A percentile compares a stretch with the other conserved stretches of the same genome.
Evolutionary conservation across 2,113 vertebrate genomes (phyloP).

Genomic region (Lophius piscatorius): DNA sequence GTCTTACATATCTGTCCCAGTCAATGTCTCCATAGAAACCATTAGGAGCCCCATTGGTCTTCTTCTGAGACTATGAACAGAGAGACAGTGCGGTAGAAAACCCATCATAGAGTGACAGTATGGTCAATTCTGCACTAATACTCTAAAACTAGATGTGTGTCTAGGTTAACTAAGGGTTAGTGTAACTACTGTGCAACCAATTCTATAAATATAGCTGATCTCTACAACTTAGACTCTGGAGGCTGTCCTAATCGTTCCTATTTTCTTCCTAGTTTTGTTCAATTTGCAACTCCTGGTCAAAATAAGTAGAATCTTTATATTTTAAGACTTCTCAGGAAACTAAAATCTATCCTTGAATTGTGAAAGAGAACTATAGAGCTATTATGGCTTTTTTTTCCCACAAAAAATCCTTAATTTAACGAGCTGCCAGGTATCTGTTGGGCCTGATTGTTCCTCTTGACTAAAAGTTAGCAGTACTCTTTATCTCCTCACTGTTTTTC

Average conservation of each 20-base stretch:
- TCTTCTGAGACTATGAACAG: slow-evolving; percentile 83
- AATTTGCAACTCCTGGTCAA: background rate
- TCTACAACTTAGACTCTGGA: background rate
- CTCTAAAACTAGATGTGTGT: background rate
- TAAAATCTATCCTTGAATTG: background rate
- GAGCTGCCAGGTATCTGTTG: no score
- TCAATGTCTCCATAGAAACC: slow-evolving; percentile 97
- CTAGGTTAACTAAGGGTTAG: background rate
- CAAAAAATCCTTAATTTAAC: no score
- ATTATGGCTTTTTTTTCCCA: no score
- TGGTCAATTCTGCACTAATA: slow-evolving; percentile 1
- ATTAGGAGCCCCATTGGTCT: slow-evolving; percentile 92
- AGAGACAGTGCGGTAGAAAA: slow-evolving; percentile 25
- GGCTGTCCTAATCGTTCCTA: fast-evolving
- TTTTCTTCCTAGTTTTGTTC: background rate
- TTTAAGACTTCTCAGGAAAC: background rate
- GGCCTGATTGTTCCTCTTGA: no score
- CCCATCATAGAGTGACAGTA: slow-evolving; percentile 6
- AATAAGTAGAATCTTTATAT: background rate
- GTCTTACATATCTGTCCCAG: slow-evolving; percentile 97
- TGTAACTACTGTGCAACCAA: background rate
- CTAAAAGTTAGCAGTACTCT: no score
- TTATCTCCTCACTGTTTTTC: no score
- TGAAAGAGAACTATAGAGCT: no score
- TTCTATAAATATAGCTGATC: no score